phyloP scores from a whole-genome alignment of 2,888 invertebrate species.

The Epistrophe grossulariae region DNA sequence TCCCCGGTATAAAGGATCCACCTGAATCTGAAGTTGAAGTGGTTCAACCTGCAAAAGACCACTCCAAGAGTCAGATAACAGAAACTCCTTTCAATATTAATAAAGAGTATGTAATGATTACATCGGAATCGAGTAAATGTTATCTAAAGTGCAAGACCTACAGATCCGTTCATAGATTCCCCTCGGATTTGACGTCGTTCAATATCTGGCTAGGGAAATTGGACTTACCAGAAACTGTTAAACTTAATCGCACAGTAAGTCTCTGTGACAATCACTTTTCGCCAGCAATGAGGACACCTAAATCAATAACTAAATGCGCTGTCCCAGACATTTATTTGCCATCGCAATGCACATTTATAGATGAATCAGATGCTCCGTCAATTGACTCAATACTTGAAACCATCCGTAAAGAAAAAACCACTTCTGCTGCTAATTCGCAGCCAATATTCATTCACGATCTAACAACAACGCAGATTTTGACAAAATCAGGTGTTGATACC shows the following conservation, averaged over 20 bases:
- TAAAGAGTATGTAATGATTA: neutral
- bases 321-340: slow-evolving; percentile 21
- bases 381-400: neutral
- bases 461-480: neutral
- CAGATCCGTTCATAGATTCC: neutral
- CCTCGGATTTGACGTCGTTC: neutral
- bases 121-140: neutral
- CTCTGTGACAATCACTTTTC: slow-evolving; percentile 27
- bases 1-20: neutral
- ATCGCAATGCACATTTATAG: neutral
- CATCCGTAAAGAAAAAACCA: neutral
- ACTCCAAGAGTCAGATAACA: neutral
- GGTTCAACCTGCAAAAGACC: neutral
- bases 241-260: neutral
- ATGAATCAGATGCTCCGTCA: neutral
- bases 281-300: neutral
- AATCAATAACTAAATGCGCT: neutral
- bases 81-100: neutral
- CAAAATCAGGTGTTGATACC: neutral
- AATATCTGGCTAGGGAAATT: slow-evolving; percentile 2
- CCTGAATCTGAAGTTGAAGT: neutral
- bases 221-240: neutral
- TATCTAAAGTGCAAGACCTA: slow-evolving; percentile 14
- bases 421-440: neutral
- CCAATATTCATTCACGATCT: neutral